Base-by-base conservation (phyloP, 2,797 vertebrate species). In the Holocentrus rufus region DNA sequence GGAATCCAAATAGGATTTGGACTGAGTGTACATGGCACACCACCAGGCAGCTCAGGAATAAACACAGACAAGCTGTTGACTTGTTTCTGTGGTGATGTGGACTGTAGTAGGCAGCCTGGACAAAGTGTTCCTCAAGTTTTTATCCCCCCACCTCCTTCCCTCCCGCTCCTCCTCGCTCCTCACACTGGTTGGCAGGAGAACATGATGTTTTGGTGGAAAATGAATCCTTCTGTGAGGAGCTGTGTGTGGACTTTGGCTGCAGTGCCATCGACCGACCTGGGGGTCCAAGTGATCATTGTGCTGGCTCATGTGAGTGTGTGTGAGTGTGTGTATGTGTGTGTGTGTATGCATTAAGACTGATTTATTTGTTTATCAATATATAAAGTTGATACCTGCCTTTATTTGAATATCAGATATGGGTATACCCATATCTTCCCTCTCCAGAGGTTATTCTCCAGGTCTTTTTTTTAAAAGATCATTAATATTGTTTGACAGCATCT, bases 141-240 rank as follows among this genome's bases (percentile, higher is more conserved):
- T 55, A 25, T 58, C 46, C 47, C 13, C 9, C 9, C 63, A 8
- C 7, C 71, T 63, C 30, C 31, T 65, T 42, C 50, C 52, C 9
- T 60, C 11, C n/a, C n/a, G n/a, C n/a, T n/a, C 30, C 46, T 17
- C 9, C 6, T 56, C 11, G 10, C 71, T 66, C 30, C 31, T 69
- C 49, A 54, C 52, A 15, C 79, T 55, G 50, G 61, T 56, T 65
- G 77, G 46, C 44, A 61, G 62, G 46, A 63, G 66, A 57, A 60
- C 34, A 36, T 34, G 53, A 46, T 74, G 82, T 77, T 87, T 74
- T 77, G 72, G 53, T 65, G 69, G 67, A 79, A 80, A 84, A 76
- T 69, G 15, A 72, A 70, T 57, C 22, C 31, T n/a, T 46, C 31
- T 69, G 65, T 34, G 56, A 54, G 30, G 3, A 7, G 15, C 31